Percentiles rank a stretch among this genome's conserved stretches.
Evolutionary conservation across 2,797 vertebrate species (phyloP).

Genomic region (Mormyrops boulengeri): DNA sequence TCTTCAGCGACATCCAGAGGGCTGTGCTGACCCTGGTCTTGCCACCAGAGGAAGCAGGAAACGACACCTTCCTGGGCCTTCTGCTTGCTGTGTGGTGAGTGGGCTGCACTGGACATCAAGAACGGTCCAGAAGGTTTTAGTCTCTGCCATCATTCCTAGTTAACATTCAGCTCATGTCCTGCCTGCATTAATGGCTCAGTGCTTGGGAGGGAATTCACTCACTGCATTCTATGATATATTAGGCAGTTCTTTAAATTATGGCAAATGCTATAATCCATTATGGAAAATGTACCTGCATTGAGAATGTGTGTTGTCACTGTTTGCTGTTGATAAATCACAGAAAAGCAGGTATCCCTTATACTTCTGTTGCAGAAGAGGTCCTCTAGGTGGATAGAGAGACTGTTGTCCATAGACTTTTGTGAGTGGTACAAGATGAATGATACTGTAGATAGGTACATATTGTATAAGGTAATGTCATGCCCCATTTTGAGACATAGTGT

Average conservation of each 20-base stretch:
- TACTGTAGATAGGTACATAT: not conserved
- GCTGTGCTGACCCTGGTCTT: conserved; percentile 44
- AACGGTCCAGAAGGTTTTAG: not conserved
- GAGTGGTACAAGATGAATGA: not conserved
- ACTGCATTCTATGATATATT: not conserved
- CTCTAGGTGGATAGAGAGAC: not conserved
- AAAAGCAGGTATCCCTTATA: not conserved
- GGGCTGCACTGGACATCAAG: not conserved
- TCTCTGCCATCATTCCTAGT: not conserved
- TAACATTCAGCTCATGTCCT: not conserved
- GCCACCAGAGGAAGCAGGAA: conserved; percentile 36
- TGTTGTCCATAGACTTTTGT: not conserved
- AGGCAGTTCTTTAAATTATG: not conserved
- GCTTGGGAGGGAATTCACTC: not conserved
- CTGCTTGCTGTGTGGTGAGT: conserved; percentile 39
- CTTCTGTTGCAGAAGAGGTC: not conserved
- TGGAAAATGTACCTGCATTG: not conserved
- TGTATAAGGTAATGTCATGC: not conserved
- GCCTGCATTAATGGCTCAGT: not conserved
- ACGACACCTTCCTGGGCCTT: conserved; percentile 47
- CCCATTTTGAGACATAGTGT: not conserved
- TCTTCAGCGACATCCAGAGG: conserved; percentile 57
- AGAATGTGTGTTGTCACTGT: not conserved
- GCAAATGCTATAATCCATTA: not conserved
- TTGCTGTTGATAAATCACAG: not conserved